phyloP scores from a whole-genome alignment of 1,140 invertebrate genomes.

The Formica exsecta region DNA sequence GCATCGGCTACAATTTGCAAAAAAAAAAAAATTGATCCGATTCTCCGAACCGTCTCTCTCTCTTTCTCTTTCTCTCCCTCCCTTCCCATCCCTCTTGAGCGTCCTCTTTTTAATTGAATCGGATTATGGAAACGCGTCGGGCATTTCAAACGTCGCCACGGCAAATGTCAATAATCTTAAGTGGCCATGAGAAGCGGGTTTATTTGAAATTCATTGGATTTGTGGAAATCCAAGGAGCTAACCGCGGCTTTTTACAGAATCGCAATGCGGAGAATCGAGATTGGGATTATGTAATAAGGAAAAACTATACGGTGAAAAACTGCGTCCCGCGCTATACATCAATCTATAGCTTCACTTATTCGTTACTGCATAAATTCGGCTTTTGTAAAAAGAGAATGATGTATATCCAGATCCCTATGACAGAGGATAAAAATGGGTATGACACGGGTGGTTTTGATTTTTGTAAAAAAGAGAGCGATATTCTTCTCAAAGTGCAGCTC shows the following conservation, averaged over 20 bases:
- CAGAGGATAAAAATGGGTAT: slow-evolving; percentile 8
- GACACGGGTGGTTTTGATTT: slow-evolving; percentile 12
- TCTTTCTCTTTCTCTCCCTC: too few species aligned
- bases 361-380: slow-evolving; percentile 11
- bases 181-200: slow-evolving; percentile 42
- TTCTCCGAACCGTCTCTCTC: background rate
- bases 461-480: slow-evolving; percentile 25
- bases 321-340: background rate
- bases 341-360: slow-evolving; percentile 12
- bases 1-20: slow-evolving; percentile 28
- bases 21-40: slow-evolving; percentile 49
- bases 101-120: slow-evolving; percentile 62
- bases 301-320: background rate
- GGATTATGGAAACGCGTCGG: slow-evolving; percentile 57
- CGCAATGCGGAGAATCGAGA: slow-evolving; percentile 26
- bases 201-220: slow-evolving; percentile 57
- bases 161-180: slow-evolving; percentile 59
- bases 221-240: slow-evolving; percentile 21
- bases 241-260: slow-evolving; percentile 12
- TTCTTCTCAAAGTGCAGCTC: background rate
- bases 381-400: slow-evolving; percentile 29
- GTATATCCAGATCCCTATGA: slow-evolving; percentile 15
- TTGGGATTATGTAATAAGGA: slow-evolving; percentile 1
- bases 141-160: slow-evolving; percentile 39
- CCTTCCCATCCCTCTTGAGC: background rate